Base-by-base conservation (phyloP, 2,888 invertebrate genomes). In the Stenchaetothrips biformis region DNA sequence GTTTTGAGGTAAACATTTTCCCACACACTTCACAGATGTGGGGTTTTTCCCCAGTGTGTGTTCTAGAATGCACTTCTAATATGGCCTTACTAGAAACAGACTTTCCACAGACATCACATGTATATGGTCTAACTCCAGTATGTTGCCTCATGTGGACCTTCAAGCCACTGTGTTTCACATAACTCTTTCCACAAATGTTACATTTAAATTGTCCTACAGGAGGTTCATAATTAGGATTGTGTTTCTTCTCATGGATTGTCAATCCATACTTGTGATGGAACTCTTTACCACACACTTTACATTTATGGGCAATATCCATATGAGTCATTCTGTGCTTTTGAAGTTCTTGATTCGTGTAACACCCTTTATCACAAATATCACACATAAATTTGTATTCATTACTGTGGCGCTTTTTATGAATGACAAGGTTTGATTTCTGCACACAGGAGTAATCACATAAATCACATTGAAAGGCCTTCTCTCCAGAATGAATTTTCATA, bases 331-430 rank as follows among this genome's bases (percentile, higher is more conserved):
- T 80, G 49, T 80, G 80, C 18, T 74, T 77, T 77, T 80, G 80
- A 13, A 80, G 77, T 77, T 77, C 77, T 48, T 67, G 74, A 48
- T 78, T 77, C 2, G 80, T 74, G 21, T 77, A 48, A 48, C 74
- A 80, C 8, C 80, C 77, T n/a, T 77, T 47, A 7, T 80, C 74
- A 77, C 80, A 80, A 48, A 80, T 77, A 78, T 80, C 77, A 48
- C 80, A 80, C 25, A 47, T 48, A 48, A 80, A 80, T 25, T 78
- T 74, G 13, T 77, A 48, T 48, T 80, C 48, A 80, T 80, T 74
- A 13, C 77, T 80, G 21, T 80, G 80, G 48, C 77, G 74, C n/a
- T 77, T 74, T 21, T 77, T 77, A 47, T 80, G 80, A 25, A 67
- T 21, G 9, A 67, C 67, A 21, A 67, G 67, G 9, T 67, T 67